A percentile compares a stretch with the other conserved stretches of the same genome.
Conservation (phyloP, 2,888 invertebrate species). For the Trachelus iudaicus region DNA sequence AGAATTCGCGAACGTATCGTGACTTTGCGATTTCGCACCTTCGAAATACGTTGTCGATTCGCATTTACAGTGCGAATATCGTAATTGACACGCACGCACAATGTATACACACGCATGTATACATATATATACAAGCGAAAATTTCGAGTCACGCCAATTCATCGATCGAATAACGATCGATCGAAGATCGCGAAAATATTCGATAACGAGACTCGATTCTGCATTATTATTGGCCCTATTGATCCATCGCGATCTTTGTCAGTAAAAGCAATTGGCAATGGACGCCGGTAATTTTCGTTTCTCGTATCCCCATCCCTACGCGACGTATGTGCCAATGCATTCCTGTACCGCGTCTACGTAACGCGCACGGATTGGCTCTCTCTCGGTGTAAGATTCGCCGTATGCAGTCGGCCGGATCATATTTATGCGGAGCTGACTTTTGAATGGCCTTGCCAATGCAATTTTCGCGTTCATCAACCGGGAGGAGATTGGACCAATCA, state of each 20-base stretch:
- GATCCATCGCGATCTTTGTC: neutral
- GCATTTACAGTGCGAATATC: neutral
- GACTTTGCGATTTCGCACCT: neutral
- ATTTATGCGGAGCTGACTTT: neutral
- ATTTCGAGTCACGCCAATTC: neutral
- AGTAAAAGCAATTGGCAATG: neutral
- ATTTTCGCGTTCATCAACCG: conserved; percentile 35
- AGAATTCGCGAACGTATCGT: neutral
- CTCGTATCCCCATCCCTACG: neutral
- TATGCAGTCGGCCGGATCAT: neutral
- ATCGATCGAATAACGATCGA: neutral
- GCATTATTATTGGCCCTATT: neutral
- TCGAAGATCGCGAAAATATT: neutral
- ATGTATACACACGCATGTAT: neutral
- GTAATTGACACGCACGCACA: neutral
- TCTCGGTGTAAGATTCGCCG: neutral
- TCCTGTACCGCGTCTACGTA: neutral
- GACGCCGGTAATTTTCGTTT: neutral
- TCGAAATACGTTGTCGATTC: neutral
- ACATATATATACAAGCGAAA: neutral
- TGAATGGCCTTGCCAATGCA: conserved; percentile 25
- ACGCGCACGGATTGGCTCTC: neutral
- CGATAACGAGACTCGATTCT: neutral
- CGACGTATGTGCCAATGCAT: neutral
- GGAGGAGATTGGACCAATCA: conserved; percentile 41